These are phyloP conservation scores for Leptodactylus fuscus DNA, from an alignment of 2,113 vertebrate genomes.

Conservation along the genomic window DNA sequence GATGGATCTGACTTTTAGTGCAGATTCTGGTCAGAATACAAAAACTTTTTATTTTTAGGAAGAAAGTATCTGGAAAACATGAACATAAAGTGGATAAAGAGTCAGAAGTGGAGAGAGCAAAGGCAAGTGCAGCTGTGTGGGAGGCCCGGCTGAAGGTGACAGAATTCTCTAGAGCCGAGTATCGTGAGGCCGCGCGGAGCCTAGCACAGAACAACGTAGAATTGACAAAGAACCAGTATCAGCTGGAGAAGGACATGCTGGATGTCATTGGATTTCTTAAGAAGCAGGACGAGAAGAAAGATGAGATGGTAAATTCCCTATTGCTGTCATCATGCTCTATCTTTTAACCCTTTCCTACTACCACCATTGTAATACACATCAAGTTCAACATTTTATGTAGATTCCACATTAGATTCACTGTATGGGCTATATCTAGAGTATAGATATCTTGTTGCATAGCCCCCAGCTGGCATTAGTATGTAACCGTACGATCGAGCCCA, in stretches of 20 bases:
- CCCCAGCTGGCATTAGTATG: too few relatives aligned
- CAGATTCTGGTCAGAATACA: neutral
- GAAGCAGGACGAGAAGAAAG: slow-evolving; percentile 73
- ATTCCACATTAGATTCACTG: too few relatives aligned
- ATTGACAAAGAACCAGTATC: slow-evolving; percentile 75
- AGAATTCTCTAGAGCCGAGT: slow-evolving; percentile 74
- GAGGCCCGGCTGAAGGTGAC: slow-evolving; percentile 77
- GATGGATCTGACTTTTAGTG: neutral
- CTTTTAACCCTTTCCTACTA: too few relatives aligned
- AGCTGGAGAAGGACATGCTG: slow-evolving; percentile 74
- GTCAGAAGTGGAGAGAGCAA: slow-evolving; percentile 75
- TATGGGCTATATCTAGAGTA: too few relatives aligned
- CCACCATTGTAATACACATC: too few relatives aligned
- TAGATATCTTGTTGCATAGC: too few relatives aligned
- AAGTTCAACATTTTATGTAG: too few relatives aligned
- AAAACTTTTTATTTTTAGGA: slow-evolving; percentile 57
- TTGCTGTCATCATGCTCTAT: too few relatives aligned
- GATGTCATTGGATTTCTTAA: slow-evolving; percentile 72
- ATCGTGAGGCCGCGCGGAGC: slow-evolving; percentile 70
- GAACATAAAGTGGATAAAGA: slow-evolving; percentile 70
- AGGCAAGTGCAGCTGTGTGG: slow-evolving; percentile 78
- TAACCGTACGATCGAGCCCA: too few relatives aligned
- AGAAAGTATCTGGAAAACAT: slow-evolving; percentile 69
- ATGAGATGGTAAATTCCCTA: slow-evolving; percentile 72
- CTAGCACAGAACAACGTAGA: slow-evolving; percentile 76